Evolutionary conservation across 1,140 invertebrate genomes (phyloP), one percentile per base, ranked within the genome.

Genomic region (Parasteatoda tepidariorum): DNA sequence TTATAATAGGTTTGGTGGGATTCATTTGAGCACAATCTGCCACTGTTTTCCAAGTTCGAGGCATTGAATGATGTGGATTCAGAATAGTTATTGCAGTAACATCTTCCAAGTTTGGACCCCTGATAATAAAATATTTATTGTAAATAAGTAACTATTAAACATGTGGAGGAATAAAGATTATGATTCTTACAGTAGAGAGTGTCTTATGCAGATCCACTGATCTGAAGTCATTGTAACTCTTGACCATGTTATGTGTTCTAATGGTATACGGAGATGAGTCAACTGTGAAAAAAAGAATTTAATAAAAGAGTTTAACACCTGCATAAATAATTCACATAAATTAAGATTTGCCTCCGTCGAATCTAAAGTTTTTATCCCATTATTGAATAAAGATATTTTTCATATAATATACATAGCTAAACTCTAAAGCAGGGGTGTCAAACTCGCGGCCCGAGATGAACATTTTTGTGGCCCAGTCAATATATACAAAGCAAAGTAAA

Each of bases 1-100:
- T 88, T 76, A 89, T 89, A 33, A 89, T 84, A 34, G 88, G 88
- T 30, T 88, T 86, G 0, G 81, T 84, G 33, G 88, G 88, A 83
- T 89, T 89, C 87, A 89, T 89, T 18, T 88, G 85, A 11, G 88
- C 87, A 15, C 88, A 89, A 62, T 88, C 88, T 18, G 89, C 88
- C 84, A 86, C 87, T 15, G 88, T 88, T 38, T 87, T 86, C 33
- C 88, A 88, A 13, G 88, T 88, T 84, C 88, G 88, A 15, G 88
- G 87, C 24, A 88, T 87, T 33, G 87, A 88, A 79, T 88, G 86
- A 66, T 87, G 87, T 24, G 88, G 87, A 85, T 88, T 89, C 24
- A 89, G 79, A 55, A 89, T 87, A 48, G 89, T 89, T 41, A 89
- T 88, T 87, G 88, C 83, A 38, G 78, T 86, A 38, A 64, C 86